Evolutionary conservation across 1,140 invertebrate genomes (phyloP).

Genomic region (Cryptotermes secundus): DNA sequence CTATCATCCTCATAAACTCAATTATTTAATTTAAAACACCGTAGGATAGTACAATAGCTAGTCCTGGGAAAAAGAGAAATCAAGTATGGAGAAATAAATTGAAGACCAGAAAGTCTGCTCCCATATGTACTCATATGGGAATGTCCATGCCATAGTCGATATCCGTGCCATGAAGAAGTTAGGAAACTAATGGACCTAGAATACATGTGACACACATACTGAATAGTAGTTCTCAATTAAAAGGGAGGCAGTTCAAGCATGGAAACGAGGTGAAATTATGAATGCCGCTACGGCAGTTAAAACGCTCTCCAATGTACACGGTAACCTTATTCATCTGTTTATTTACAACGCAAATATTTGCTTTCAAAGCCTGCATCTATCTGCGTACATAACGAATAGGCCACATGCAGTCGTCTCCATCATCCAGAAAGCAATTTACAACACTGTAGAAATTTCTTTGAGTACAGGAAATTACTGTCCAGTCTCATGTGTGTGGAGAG

Average conservation of each 20-base stretch:
- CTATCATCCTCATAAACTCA: no score
- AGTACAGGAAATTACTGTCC: background rate
- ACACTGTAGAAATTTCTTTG: background rate
- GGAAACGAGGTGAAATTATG: background rate
- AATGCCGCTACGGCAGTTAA: background rate
- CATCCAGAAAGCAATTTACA: background rate
- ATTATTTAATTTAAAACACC: no score
- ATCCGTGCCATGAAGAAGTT: background rate
- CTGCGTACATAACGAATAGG: background rate
- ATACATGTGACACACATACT: background rate
- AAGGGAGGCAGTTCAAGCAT: background rate
- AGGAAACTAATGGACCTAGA: background rate
- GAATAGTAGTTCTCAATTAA: background rate
- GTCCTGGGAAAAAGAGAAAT: no score
- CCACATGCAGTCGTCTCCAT: background rate
- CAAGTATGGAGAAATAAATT: no score
- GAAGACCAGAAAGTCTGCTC: no score
- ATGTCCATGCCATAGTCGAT: no score
- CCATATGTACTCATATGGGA: no score
- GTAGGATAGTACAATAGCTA: no score
- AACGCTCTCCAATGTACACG: background rate
- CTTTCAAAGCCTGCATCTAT: background rate
- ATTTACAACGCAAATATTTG: conserved; percentile 2
- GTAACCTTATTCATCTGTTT: background rate
- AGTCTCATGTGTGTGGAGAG: background rate